Evolutionary conservation across 2,113 vertebrate genomes (phyloP), one percentile per base, ranked within the genome.

Genomic region (Callaeas wilsoni): DNA sequence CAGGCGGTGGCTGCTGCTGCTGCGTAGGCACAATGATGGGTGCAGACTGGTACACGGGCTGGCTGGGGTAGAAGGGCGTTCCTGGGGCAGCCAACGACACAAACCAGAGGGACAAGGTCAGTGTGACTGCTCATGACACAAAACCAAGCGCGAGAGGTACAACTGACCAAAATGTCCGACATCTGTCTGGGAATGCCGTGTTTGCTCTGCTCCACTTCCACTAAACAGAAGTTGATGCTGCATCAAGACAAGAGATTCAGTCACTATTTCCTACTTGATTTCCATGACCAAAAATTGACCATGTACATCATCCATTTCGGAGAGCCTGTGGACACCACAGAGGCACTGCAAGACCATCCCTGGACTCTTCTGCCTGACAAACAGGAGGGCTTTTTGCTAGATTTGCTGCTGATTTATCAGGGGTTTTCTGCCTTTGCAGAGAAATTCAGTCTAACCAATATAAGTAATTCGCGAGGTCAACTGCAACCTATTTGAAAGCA

Each of bases 11-110:
- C 96, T 98, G 97, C 92, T 98, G 99, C 96, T 99, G 99, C 97
- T 99, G 99, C 37, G 99, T 99, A 98, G 99, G 99, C 99, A 99
- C 99, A 98, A 99, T 99, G 98, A 99, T 99, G 91, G 99, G 99
- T 67, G 99, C 98, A 73, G 99, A 99, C 94, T 99, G 98, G 92
- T 99, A 99, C 93, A 99, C 99, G 29, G 99, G 98, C 98, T 99
- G 99, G 94, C 98, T 99, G 30, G 98, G 97, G 94, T 99, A 99
- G 97, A 99, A 99, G 39, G 98, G 98, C 5, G 99, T 97, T 70
- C 98, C 99, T 97, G 98, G 97, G 96, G 82, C 50, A 76, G 62
- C 69, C 69, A 69, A 88, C 8, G 4, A 84, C 10, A 90, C 46
- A 68, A 94, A 81, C 0, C 4, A 70, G 6, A 68, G 37, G 1